Conservation (phyloP, 2,888 invertebrate species). For the Nephrotoma appendiculata region DNA sequence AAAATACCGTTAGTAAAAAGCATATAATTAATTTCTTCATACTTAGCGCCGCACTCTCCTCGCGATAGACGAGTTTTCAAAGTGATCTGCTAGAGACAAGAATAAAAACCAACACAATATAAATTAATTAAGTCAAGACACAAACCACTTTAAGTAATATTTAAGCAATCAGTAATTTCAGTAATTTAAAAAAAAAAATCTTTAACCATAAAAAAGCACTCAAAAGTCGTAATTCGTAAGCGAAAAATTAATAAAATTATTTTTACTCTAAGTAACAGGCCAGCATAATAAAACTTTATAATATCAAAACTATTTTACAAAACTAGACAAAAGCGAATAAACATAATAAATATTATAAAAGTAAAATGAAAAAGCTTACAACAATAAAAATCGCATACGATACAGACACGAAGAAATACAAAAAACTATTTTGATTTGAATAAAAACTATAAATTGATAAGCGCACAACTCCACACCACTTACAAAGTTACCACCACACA, state of each 20-base stretch:
- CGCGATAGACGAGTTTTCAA: neutral
- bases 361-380: neutral
- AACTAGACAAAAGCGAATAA: neutral
- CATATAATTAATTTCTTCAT: neutral
- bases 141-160: neutral
- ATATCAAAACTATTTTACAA: neutral
- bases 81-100: neutral
- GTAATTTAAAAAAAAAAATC: neutral
- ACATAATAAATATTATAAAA: neutral
- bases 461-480: neutral
- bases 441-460: neutral
- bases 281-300: neutral
- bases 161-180: too few relatives aligned
- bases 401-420: neutral
- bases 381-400: neutral
- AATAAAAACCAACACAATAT: neutral
- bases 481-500: neutral
- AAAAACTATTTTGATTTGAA: neutral
- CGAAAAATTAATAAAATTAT: slow-evolving; percentile 5
- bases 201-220: neutral
- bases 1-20: neutral
- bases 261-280: neutral
- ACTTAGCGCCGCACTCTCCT: neutral
- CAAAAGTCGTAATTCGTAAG: neutral
- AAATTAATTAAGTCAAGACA: neutral